Evolutionary conservation across 2,888 invertebrate species (phyloP).

Genomic region (Thecophora atra): DNA sequence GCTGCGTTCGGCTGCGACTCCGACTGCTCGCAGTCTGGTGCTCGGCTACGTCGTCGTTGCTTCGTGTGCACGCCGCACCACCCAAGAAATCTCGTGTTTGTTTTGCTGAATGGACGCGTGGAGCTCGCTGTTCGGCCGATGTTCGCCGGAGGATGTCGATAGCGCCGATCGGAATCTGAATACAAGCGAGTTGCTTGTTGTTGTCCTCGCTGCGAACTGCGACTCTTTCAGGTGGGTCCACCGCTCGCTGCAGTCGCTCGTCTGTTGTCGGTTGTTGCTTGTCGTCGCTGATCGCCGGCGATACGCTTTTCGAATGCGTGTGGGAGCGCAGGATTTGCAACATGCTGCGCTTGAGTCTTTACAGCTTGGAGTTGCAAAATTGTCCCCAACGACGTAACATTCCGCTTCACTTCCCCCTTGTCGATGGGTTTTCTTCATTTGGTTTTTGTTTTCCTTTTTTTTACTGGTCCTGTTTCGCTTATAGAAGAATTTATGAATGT

Average conservation of each 20-base stretch:
- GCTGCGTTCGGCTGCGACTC: constrained; percentile 7
- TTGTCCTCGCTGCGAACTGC: neutral
- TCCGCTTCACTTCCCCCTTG: neutral
- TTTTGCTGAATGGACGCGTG: constrained; percentile 22
- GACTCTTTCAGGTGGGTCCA: constrained; percentile 37
- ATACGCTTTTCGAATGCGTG: constrained; percentile 43
- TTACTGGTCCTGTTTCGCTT: neutral
- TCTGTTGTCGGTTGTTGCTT: constrained; percentile 24
- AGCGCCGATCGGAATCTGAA: constrained; percentile 16
- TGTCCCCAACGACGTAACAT: neutral
- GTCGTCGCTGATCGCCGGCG: constrained; percentile 36
- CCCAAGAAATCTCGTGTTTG: constrained; percentile 30
- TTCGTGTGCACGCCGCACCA: constrained; percentile 26
- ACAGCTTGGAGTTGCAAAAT: constrained; percentile 9
- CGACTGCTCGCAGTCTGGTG: neutral
- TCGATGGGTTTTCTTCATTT: constrained; percentile 34
- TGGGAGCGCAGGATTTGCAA: constrained; percentile 50
- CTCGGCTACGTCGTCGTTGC: neutral
- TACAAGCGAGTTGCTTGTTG: constrained; percentile 9
- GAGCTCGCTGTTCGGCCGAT: constrained; percentile 14
- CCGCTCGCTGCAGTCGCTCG: neutral
- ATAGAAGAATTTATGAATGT: constrained; percentile 61
- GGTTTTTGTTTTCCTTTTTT: too few species aligned
- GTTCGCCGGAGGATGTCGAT: constrained; percentile 20
- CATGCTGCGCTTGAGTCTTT: constrained; percentile 42